Conservation (phyloP, 2,797 vertebrate species). For the Cygnus olor region DNA sequence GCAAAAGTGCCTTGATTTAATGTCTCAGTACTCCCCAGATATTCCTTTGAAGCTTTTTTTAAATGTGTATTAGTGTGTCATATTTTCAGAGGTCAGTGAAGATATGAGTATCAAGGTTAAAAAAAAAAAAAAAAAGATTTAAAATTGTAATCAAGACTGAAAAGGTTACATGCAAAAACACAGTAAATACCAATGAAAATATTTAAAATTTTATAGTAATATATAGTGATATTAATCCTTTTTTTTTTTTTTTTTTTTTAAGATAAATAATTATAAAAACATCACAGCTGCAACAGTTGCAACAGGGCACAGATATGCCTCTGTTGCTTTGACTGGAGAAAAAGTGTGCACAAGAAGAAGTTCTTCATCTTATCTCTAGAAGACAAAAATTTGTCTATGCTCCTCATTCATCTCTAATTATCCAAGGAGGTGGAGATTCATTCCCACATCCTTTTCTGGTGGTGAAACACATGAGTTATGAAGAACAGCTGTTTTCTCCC, state of each 20-base stretch:
- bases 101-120: background rate
- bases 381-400: background rate
- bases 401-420: background rate
- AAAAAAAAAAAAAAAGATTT: background rate
- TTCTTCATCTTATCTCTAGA: background rate
- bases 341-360: background rate
- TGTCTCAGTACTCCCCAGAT: background rate
- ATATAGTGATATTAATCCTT: background rate
- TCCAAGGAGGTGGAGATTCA: background rate
- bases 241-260: background rate
- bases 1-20: background rate
- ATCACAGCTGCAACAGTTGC: background rate
- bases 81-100: conserved; percentile 18
- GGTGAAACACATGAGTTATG: background rate
- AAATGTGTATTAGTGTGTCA: background rate
- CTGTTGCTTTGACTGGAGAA: background rate
- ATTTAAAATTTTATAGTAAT: background rate
- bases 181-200: background rate
- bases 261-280: background rate
- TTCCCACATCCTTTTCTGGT: fast-evolving
- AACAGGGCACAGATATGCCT: fast-evolving
- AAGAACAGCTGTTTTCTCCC: background rate
- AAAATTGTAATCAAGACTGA: conserved; percentile 9
- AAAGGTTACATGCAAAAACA: background rate
- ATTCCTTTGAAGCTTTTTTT: conserved; percentile 10